Evolutionary conservation across 2,113 vertebrate genomes (phyloP).

Genomic region (Oreocharis arfaki): DNA sequence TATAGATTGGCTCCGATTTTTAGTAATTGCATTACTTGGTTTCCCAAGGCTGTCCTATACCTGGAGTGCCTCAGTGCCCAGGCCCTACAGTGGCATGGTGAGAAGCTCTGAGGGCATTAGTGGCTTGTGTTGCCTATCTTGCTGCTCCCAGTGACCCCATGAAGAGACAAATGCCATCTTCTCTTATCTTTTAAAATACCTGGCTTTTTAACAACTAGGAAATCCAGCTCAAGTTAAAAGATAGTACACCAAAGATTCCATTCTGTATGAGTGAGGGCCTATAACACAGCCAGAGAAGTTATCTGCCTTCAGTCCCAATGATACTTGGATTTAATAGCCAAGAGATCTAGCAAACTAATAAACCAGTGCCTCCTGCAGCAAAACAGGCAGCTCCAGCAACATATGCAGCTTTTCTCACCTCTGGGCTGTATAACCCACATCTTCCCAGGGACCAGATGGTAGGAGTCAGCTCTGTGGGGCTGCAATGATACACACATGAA

Average conservation of each 20-base stretch:
- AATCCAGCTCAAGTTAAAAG: not conserved
- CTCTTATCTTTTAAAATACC: not conserved
- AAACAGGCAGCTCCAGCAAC: conserved; percentile 11
- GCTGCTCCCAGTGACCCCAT: not conserved
- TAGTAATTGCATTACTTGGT: not conserved
- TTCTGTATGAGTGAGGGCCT: not conserved
- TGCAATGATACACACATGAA: not conserved
- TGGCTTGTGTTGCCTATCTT: not conserved
- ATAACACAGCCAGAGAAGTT: not conserved
- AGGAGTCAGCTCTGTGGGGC: not conserved
- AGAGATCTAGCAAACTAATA: not conserved
- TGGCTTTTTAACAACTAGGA: not conserved
- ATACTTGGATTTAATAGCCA: not conserved
- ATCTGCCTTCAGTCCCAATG: not conserved
- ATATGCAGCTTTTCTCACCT: conserved; percentile 31
- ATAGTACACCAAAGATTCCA: not conserved
- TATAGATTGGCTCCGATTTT: not conserved
- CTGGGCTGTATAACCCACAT: not conserved
- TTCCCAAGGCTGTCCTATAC: not conserved
- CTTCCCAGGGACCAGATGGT: conserved; percentile 26
- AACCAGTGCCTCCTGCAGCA: not conserved
- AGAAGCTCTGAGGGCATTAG: not conserved
- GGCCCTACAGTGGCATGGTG: accelerated
- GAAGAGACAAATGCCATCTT: not conserved
- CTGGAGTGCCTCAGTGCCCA: not conserved